Conservation (phyloP, 2,888 invertebrate genomes). For the Adela reaumurella region DNA sequence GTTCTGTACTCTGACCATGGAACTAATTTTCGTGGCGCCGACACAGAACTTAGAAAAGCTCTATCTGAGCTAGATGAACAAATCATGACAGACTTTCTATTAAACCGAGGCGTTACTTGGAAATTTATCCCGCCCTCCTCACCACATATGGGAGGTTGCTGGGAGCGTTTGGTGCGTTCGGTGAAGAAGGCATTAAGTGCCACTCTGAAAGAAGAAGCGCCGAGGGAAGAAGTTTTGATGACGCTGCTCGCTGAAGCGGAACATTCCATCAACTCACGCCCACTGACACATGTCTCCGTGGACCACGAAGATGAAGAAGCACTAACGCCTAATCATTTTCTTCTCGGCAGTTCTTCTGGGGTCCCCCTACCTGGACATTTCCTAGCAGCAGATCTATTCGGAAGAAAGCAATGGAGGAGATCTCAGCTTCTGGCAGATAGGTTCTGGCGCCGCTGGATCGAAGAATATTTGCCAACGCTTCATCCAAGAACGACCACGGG, state of each 20-base stretch:
- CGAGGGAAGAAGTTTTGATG: background rate
- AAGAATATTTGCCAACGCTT: no score
- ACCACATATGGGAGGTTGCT: background rate
- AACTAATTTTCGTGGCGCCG: background rate
- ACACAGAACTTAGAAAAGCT: background rate
- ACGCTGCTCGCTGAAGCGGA: constrained; percentile 3
- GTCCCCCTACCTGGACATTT: background rate
- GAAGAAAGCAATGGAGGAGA: no score
- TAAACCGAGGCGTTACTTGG: no score
- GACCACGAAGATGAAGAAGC: constrained; percentile 1
- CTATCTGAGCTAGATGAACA: no score
- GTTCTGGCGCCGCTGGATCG: no score
- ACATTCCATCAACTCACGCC: background rate
- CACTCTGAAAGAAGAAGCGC: background rate
- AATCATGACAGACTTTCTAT: no score
- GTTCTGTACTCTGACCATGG: background rate
- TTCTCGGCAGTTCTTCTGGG: background rate
- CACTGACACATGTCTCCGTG: background rate
- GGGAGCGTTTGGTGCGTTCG: constrained; percentile 2
- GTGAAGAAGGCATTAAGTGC: background rate
- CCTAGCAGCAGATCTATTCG: no score
- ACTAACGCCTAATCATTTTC: constrained; percentile 3
- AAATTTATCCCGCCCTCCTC: no score
- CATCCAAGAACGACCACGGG: no score
- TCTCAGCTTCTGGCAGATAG: no score